These are phyloP conservation scores for Sebastolobus alascanus DNA, from an alignment of 2,797 vertebrate species.

Conservation along the genomic window DNA sequence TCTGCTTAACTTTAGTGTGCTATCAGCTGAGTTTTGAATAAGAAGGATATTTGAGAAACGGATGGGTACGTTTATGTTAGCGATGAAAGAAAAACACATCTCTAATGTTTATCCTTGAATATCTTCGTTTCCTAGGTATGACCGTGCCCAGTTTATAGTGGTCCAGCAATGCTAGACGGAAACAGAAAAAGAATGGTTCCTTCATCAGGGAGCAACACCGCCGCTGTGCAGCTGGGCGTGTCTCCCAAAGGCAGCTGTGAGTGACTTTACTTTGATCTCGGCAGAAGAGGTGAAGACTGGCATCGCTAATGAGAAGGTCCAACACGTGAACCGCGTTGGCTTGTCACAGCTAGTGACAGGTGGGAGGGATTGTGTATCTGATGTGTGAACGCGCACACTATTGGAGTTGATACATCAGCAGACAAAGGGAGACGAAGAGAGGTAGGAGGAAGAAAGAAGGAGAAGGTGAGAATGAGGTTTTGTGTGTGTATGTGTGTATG, in stretches of 20 bases:
- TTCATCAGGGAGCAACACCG: slow-evolving; percentile 60
- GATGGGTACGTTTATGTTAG: slow-evolving; percentile 10
- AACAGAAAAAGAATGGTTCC: slow-evolving; percentile 53
- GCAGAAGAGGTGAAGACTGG: slow-evolving; percentile 74
- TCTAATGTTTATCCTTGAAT: slow-evolving; percentile 33
- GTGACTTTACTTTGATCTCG: slow-evolving; percentile 79
- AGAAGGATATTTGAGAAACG: slow-evolving; percentile 13
- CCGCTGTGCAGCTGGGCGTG: slow-evolving; percentile 70
- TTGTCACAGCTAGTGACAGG: slow-evolving; percentile 76
- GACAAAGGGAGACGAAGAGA: slow-evolving; percentile 39
- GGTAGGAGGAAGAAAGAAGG: slow-evolving; percentile 19
- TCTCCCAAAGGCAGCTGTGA: slow-evolving; percentile 71
- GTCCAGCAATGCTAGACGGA: slow-evolving; percentile 33
- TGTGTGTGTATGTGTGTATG: neutral
- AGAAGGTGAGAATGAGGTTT: slow-evolving; percentile 37
- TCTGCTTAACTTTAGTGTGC: slow-evolving; percentile 47
- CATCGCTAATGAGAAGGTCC: slow-evolving; percentile 78
- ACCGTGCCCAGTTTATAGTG: slow-evolving; percentile 23
- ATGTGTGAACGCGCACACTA: slow-evolving; percentile 65
- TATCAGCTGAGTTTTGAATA: slow-evolving; percentile 40
- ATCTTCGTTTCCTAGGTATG: slow-evolving; percentile 16
- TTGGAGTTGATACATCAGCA: slow-evolving; percentile 69
- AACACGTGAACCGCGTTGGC: slow-evolving; percentile 65
- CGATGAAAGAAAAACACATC: slow-evolving; percentile 24
- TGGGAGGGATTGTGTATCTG: slow-evolving; percentile 68